These are phyloP conservation scores for Nautilus pompilius DNA, from an alignment of 1,140 invertebrate genomes.

Conservation along the genomic window DNA sequence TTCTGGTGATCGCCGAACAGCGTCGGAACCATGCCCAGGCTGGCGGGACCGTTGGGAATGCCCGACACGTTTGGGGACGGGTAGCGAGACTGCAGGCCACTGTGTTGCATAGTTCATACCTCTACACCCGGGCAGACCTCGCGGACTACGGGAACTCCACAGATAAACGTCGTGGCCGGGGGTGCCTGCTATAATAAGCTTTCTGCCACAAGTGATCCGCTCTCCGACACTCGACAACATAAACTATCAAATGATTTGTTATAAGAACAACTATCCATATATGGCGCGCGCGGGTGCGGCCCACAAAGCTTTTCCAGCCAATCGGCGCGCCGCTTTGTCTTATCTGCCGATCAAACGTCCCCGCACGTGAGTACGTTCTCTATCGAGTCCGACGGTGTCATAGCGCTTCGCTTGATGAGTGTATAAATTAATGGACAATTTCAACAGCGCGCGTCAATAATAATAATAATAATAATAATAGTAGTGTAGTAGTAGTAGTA, in stretches of 20 bases:
- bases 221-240: too few species aligned
- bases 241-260: too few species aligned
- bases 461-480: not conserved
- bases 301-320: not conserved
- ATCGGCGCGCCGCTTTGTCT: conserved; percentile 2
- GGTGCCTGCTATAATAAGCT: too few species aligned
- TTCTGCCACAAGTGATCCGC: too few species aligned
- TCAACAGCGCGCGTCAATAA: not conserved
- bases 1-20: conserved; percentile 36
- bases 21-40: conserved; percentile 34
- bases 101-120: conserved; percentile 27
- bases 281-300: conserved; percentile 7
- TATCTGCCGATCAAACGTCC: not conserved
- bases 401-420: conserved; percentile 7
- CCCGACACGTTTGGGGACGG: conserved; percentile 27
- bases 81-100: conserved; percentile 31
- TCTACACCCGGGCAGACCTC: too few species aligned
- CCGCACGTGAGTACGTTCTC: not conserved
- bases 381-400: conserved; percentile 3
- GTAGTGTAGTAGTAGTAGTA: not conserved
- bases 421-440: conserved; percentile 12
- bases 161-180: too few species aligned
- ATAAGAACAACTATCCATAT: too few species aligned
- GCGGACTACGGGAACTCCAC: too few species aligned
- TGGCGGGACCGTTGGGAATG: conserved; percentile 25